A percentile compares a stretch with the other conserved stretches of the same genome.
Conservation (phyloP, 2,888 invertebrate species). For the Cosmorhoe ocellata region DNA sequence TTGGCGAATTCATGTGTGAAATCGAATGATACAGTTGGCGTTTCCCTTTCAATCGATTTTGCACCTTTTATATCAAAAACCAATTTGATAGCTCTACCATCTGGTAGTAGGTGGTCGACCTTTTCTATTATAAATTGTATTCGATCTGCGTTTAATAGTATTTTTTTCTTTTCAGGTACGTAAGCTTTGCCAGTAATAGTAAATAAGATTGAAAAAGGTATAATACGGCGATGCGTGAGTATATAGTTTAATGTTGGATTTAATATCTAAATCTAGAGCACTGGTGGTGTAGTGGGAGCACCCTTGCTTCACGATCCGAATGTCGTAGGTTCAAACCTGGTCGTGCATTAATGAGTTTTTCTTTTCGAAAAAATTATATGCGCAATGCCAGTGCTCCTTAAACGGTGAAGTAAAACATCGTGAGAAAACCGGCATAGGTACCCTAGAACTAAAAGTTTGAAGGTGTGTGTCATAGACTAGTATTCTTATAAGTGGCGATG, state of each 20-base stretch:
- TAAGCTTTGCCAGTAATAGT: slow-evolving; percentile 46
- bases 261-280: too few relatives aligned
- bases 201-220: slow-evolving; percentile 38
- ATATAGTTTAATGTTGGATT: slow-evolving; percentile 19
- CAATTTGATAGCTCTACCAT: slow-evolving; percentile 62
- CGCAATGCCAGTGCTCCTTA: too few relatives aligned
- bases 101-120: slow-evolving; percentile 62
- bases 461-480: too few relatives aligned
- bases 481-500: too few relatives aligned
- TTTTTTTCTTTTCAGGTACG: slow-evolving; percentile 68
- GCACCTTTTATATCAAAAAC: slow-evolving; percentile 66
- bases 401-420: too few relatives aligned
- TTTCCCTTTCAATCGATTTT: slow-evolving; percentile 62
- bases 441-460: too few relatives aligned
- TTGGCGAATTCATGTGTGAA: slow-evolving; percentile 37
- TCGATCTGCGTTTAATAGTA: slow-evolving; percentile 60
- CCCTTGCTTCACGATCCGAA: too few relatives aligned
- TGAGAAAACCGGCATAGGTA: too few relatives aligned
- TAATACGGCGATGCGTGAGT: slow-evolving; percentile 47
- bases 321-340: too few relatives aligned
- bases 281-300: too few relatives aligned
- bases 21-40: slow-evolving; percentile 56
- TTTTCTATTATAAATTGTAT: slow-evolving; percentile 59
- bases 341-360: too few relatives aligned
- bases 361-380: too few relatives aligned